Percentiles rank a stretch among this genome's conserved stretches.
phyloP scores from a whole-genome alignment of 2,113 vertebrate genomes.

The Cairina moschata region DNA sequence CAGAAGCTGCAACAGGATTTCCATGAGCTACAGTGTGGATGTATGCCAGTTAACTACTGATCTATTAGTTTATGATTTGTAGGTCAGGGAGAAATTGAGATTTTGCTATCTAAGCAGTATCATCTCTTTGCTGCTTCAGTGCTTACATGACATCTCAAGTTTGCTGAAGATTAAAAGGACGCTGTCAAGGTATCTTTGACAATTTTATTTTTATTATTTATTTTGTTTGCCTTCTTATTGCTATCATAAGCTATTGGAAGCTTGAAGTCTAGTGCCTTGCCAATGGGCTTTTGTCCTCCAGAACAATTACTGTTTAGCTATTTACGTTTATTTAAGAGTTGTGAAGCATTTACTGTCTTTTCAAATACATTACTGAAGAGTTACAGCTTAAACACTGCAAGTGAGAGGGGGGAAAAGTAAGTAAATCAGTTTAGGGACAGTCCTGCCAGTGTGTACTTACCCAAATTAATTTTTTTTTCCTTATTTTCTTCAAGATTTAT shows the following conservation, averaged over 20 bases:
- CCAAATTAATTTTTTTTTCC: neutral
- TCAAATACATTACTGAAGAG: neutral
- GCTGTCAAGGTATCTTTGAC: slow-evolving; percentile 21
- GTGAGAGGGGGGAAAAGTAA: neutral
- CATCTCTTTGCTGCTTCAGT: slow-evolving; percentile 37
- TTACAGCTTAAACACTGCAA: neutral
- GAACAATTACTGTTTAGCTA: neutral
- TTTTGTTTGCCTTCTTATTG: slow-evolving; percentile 29
- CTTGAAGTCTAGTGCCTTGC: neutral
- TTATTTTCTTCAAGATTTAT: neutral
- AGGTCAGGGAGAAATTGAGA: slow-evolving; percentile 49
- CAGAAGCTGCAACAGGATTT: neutral
- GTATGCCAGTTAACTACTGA: neutral
- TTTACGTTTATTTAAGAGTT: slow-evolving; percentile 28
- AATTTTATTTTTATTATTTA: slow-evolving; percentile 6
- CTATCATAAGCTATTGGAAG: neutral
- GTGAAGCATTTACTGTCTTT: slow-evolving; percentile 18
- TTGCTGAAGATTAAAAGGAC: slow-evolving; percentile 53
- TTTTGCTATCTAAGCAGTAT: slow-evolving; percentile 51
- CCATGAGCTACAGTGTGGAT: neutral
- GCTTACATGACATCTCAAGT: slow-evolving; percentile 25
- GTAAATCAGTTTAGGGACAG: neutral
- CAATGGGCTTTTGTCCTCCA: neutral
- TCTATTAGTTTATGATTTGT: slow-evolving; percentile 39
- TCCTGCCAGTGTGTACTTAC: neutral